Evolutionary conservation across 2,113 vertebrate species (phyloP), one percentile per base, ranked within the genome.

Genomic region (Chaenocephalus aceratus): DNA sequence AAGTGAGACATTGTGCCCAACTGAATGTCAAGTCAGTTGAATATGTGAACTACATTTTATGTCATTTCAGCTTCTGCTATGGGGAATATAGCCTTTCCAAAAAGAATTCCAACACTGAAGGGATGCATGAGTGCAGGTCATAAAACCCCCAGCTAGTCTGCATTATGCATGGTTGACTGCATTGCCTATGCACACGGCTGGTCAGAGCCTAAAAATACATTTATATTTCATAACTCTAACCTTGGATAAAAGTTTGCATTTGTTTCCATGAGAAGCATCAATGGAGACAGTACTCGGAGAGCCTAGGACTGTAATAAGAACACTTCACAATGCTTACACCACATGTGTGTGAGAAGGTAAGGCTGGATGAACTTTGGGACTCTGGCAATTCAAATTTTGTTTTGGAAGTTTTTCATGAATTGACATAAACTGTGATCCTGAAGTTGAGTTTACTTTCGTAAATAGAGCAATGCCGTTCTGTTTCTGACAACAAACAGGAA

Each of bases 1-100:
- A 11, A 64, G 67, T 74, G 60, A 68, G 72, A 82, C 62, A 49
- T 73, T 59, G 72, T 72, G 64, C 18, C 57, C 63, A 73, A 72
- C 21, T 61, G 48, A 64, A 65, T 79, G 56, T 73, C 72, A 77
- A 74, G 49, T 70, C 51, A 54, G 65, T 12, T 41, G 65, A 77
- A 59, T 73, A 68, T 78, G 66, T 72, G 69, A 44, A 68, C 30
- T 60, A 45, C 16, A 21, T 36, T 56, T 74, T n/a, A 63, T 65
- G 54, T 71, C 45, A 0, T 21, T 15, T 71, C 51, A 52, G 77
- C 59, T 56, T 68, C 7, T 44, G 44, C 70, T 65, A 16, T 52
- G 48, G 14, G 57, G 13, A 34, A 48, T 53, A 6, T 10, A 26
- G 0, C 56, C 14, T 21, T 49, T 73, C n/a, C 3, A 10, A 14